A percentile compares a stretch with the other conserved stretches of the same genome.
Evolutionary conservation across 1,140 invertebrate species (phyloP).

Genomic region (Subanguina moxae): DNA sequence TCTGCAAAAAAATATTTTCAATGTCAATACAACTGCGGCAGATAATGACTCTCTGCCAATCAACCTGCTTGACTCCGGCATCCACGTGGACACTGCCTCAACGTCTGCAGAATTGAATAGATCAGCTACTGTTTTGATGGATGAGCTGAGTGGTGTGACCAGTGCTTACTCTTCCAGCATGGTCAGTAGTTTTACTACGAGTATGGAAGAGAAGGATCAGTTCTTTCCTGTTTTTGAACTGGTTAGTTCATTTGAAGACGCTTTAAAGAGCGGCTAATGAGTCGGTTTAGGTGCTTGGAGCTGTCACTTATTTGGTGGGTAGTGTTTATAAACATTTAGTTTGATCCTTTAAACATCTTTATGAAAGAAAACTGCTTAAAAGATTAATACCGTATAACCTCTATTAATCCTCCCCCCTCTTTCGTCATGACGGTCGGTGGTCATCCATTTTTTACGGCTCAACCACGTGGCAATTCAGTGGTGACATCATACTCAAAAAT

Average conservation of each 20-base stretch:
- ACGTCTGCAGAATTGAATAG: background rate
- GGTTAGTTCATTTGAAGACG: background rate
- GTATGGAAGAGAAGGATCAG: background rate
- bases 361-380: too few relatives aligned
- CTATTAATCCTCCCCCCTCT: too few relatives aligned
- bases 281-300: conserved; percentile 38
- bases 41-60: background rate
- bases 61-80: background rate
- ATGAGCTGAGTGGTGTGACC: background rate
- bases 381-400: too few relatives aligned
- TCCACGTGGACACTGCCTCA: background rate
- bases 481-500: too few relatives aligned
- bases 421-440: too few relatives aligned
- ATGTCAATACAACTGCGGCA: conserved; percentile 6
- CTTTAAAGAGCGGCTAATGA: too few relatives aligned
- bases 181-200: background rate
- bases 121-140: background rate
- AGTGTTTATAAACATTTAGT: too few relatives aligned
- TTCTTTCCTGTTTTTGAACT: conserved; percentile 54
- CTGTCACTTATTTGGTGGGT: conserved; percentile 56
- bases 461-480: too few relatives aligned
- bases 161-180: background rate
- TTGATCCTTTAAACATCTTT: too few relatives aligned
- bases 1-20: conserved; percentile 18
- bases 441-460: too few relatives aligned